Evolutionary conservation across 2,797 vertebrate species (phyloP), one percentile per base, ranked within the genome.

Genomic region (Danio kyathit): DNA sequence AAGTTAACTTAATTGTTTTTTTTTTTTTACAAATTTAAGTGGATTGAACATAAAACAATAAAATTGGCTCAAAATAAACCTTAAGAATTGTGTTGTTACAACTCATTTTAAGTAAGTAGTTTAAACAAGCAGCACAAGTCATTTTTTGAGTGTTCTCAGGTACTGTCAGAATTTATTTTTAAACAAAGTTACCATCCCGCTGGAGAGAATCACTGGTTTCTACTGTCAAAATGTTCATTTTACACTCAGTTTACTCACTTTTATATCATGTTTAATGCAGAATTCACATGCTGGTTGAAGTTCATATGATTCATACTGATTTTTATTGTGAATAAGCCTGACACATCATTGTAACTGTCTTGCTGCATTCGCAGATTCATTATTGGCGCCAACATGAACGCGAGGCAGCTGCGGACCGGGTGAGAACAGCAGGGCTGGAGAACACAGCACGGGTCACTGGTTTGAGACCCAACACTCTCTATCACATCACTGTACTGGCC

Each of bases 371-470:
- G 43, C 89, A 99, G 97, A 99, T 99, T 85, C 95, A 97, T 4
- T 98, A 98, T 92, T 99, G 98, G 98, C 95, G 96, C 82, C 96
- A 95, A 0, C 96, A 96, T 0, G 96, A 98, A 81, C 95, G 97
- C n/a, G 96, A 97, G 81, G 97, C 96, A 0, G 97, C 98, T 0
- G 97, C 97, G 0, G 97, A 99, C 90, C 93, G 97, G 4, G 96
- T 99, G 70, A 93, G 98, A 77, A 98, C 97, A 0, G 95, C 95
- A 0, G 96, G 96, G 7, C 87, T 95, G 69, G 96, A 97, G 80
- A 94, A 93, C 0, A 92, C 91, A 0, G 97, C 96, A n/a, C 92
- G 93, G 0, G 94, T 99, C 43, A 91, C 93, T 0, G 96, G 95
- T 46, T 93, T 99, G 3, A 93, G 95, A 66, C 94, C 97, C 86